phyloP scores from a whole-genome alignment of 1,140 invertebrate species.

The Bombus soroeensis region DNA sequence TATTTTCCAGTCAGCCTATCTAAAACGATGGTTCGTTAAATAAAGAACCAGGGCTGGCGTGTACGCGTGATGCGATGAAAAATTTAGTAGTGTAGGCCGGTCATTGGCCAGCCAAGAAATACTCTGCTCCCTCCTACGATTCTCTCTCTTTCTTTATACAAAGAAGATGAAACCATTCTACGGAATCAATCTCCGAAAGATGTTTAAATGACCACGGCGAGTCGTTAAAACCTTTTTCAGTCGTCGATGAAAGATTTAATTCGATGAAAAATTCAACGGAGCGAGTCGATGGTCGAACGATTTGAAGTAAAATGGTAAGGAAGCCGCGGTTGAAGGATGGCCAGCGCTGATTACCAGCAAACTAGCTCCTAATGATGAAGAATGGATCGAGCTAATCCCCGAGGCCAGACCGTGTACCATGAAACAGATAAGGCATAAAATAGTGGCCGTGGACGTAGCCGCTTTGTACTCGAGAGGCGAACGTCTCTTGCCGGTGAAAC shows the following conservation, averaged over 20 bases:
- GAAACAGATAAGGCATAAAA: constrained; percentile 27
- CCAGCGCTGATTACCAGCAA: constrained; percentile 29
- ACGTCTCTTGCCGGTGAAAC: constrained; percentile 7
- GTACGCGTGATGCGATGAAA: background rate
- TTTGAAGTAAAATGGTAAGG: background rate
- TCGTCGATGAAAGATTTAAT: background rate
- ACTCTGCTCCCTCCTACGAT: background rate
- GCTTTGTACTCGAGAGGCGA: background rate
- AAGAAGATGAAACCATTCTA: too few relatives aligned
- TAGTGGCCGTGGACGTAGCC: constrained; percentile 2
- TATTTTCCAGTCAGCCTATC: background rate
- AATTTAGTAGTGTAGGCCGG: background rate
- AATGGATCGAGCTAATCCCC: constrained; percentile 31
- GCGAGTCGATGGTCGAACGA: background rate
- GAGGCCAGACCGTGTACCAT: background rate
- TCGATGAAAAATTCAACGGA: background rate
- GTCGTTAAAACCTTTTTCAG: background rate
- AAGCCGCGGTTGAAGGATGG: constrained; percentile 23
- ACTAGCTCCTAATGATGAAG: constrained; percentile 54
- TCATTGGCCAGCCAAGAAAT: constrained; percentile 20
- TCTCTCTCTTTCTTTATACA: background rate
- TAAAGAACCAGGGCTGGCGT: background rate
- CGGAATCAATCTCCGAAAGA: background rate
- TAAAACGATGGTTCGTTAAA: background rate
- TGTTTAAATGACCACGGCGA: background rate